Conservation (phyloP, 2,888 invertebrate genomes). For the Oxytorus armatus region DNA sequence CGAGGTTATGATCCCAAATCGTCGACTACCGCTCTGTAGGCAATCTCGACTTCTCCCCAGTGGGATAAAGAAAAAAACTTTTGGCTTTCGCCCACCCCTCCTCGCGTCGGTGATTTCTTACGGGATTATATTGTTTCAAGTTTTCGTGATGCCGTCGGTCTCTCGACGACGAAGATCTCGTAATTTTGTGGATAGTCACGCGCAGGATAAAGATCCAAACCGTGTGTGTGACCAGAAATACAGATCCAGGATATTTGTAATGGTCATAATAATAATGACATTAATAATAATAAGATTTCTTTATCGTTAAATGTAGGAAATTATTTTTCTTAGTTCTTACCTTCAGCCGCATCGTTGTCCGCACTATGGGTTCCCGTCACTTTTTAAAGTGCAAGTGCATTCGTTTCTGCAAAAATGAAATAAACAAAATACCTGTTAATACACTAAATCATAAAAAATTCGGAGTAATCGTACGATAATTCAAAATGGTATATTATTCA, state of each 20-base stretch:
- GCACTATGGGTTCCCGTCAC: conserved; percentile 18
- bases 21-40: conserved; percentile 55
- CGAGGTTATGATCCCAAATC: conserved; percentile 75
- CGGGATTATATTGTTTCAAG: conserved; percentile 80
- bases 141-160: conserved; percentile 43
- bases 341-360: conserved; percentile 13
- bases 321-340: conserved; percentile 8
- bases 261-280: conserved; percentile 4
- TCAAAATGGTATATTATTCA: no score
- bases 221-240: conserved; percentile 59
- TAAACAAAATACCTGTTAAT: background rate
- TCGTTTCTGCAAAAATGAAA: conserved; percentile 20
- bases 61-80: conserved; percentile 16
- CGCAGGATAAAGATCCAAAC: conserved; percentile 40
- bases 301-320: background rate
- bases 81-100: conserved; percentile 42
- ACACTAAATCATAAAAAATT: no score
- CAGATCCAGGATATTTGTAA: conserved; percentile 22
- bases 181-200: conserved; percentile 67
- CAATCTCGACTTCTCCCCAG: conserved; percentile 22
- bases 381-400: conserved; percentile 8
- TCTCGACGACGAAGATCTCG: conserved; percentile 58
- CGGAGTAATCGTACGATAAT: no score
- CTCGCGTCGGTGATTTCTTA: conserved; percentile 74
- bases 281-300: background rate